Base-by-base conservation (phyloP, 2,797 vertebrate species). In the Sibirionetta formosa region DNA sequence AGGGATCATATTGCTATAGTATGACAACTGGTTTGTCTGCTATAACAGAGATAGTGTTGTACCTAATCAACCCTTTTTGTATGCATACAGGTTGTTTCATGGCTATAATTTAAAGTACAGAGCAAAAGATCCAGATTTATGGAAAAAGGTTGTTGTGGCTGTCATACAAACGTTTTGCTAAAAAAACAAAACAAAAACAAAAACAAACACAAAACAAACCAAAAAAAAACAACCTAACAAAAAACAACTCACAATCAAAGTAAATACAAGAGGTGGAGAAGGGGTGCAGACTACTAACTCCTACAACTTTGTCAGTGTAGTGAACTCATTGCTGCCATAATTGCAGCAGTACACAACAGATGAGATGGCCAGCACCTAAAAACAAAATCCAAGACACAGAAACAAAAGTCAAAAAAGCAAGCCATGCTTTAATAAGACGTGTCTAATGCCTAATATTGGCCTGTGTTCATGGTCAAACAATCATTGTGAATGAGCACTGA, bases 71-170 rank as follows among this genome's bases (percentile, higher is more conserved):
- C 17, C 6, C 7, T 61, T 70, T 72, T 66, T 68, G 17, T 50
- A 50, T 26, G 18, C 23, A 24, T 65, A 44, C 2, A 77, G 10
- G 7, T 53, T 36, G 10, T 9, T 71, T 51, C 8, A 44, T 27
- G 8, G 14, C 16, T 82, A 86, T 70, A 87, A 68, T 40, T 83
- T 73, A 66, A 91, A 79, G 61, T 71, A 31, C 2, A 54, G 54
- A 86, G 20, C 7, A 71, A 78, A 95, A 73, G 26, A 82, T 29
- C 8, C 58, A 89, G 31, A 27, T 56, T 90, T 83, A 69, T 12
- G n/a, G n/a, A 76, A 88, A 81, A 68, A 11, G 16, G 20, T 61
- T 61, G n/a, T 15, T 85, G 33, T 82, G 54, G 15, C 13, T 81
- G 15, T 42, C 64, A 65, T 44, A 48, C 7, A 78, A 57, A 53